A percentile compares a stretch with the other conserved stretches of the same genome.
These are phyloP conservation scores for Mya arenaria DNA, from an alignment of 1,140 invertebrate species.

Conservation along the genomic window DNA sequence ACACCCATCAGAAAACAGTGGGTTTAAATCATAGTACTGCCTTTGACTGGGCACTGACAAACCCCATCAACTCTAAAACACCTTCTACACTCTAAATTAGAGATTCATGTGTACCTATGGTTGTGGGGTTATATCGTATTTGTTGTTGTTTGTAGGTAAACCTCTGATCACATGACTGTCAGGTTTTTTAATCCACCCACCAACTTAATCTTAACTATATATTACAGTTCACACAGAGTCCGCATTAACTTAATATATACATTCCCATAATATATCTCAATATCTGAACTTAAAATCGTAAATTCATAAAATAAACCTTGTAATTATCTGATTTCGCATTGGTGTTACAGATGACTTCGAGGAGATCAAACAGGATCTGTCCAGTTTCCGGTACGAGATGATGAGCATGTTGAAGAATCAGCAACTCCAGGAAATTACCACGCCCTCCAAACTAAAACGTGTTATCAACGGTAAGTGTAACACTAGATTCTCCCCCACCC, in stretches of 20 bases:
- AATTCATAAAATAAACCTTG: background rate
- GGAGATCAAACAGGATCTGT: conserved; percentile 76
- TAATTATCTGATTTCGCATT: background rate
- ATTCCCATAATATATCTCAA: no score
- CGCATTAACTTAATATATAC: background rate
- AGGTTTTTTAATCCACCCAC: background rate
- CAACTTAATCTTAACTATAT: background rate
- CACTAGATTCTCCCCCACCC: background rate
- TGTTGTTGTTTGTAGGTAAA: background rate
- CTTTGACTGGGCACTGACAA: no score
- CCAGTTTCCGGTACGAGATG: conserved; percentile 76
- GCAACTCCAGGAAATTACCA: background rate
- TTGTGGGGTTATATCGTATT: no score
- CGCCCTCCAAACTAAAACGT: background rate
- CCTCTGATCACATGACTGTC: background rate
- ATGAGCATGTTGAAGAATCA: conserved; percentile 51
- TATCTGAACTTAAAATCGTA: background rate
- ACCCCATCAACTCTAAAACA: no score
- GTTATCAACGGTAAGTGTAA: background rate
- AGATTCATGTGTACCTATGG: no score
- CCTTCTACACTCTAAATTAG: no score
- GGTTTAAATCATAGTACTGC: no score
- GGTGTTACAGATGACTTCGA: conserved; percentile 72
- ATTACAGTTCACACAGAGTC: background rate
- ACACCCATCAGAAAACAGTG: no score